phyloP scores from a whole-genome alignment of 2,888 invertebrate genomes.

The Psylliodes chrysocephalus region DNA sequence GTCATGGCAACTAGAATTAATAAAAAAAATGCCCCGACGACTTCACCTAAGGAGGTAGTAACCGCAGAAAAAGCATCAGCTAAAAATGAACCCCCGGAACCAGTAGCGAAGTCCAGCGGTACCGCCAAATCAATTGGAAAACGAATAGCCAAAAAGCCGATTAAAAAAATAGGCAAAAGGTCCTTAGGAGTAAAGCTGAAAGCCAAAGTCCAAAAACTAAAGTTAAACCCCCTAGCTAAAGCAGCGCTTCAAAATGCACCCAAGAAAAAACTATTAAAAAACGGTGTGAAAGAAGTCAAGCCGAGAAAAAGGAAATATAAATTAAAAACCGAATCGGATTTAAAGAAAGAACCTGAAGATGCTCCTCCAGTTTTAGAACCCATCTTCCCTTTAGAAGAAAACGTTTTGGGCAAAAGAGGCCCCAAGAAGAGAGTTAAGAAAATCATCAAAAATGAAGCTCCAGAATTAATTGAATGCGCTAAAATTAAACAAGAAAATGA shows the following conservation, averaged over 20 bases:
- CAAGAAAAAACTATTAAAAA: conserved; percentile 59
- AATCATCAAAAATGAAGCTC: conserved; percentile 38
- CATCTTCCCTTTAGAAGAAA: conserved; percentile 55
- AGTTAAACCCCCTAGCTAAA: conserved; percentile 53
- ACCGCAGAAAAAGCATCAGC: conserved; percentile 45
- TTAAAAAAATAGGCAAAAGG: conserved; percentile 49
- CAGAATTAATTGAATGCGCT: conserved; percentile 44
- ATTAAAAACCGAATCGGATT: not conserved
- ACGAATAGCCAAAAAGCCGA: conserved; percentile 44
- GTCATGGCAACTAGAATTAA: conserved; percentile 64
- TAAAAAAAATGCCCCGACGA: conserved; percentile 55
- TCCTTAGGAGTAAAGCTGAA: conserved; percentile 54
- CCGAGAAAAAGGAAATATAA: conserved; percentile 40
- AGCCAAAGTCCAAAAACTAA: conserved; percentile 53
- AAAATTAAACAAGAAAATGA: conserved; percentile 51
- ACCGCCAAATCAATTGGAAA: conserved; percentile 44
- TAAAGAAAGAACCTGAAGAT: conserved; percentile 46
- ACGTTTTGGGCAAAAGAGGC: conserved; percentile 42
- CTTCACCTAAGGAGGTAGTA: conserved; percentile 54
- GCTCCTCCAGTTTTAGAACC: conserved; percentile 58
- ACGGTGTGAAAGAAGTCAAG: conserved; percentile 56
- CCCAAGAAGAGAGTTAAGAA: conserved; percentile 48
- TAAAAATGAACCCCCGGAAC: conserved; percentile 45
- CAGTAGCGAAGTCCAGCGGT: conserved; percentile 25
- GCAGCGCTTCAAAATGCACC: conserved; percentile 53